Evolutionary conservation across 2,113 vertebrate genomes (phyloP), one percentile per base, ranked within the genome.

Genomic region (Myotis davidii): DNA sequence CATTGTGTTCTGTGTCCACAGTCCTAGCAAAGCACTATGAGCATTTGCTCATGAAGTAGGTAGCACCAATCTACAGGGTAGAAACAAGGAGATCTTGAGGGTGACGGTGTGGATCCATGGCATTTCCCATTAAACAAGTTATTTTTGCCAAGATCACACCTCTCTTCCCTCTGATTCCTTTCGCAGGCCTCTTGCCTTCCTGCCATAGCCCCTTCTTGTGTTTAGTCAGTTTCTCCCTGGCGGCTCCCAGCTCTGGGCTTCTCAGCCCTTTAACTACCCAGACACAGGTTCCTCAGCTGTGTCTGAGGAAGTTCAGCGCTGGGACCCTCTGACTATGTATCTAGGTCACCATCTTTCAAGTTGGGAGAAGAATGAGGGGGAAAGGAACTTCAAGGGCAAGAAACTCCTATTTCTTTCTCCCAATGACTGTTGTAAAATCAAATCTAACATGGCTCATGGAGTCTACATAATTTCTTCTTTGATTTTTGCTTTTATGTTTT

Each of bases 301-400:
- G 74, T 70, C 90, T 96, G 88, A 93, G 95, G 83, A 94, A 96
- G 92, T 72, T 90, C 79, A 93, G 79, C 86, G 78, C 1, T 86
- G 83, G 18, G 94, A 81, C 95, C 84, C 95, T 85, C 67, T 88
- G 81, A 90, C 85, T 88, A 45, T 90, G 86, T 64, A 79, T 89
- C 29, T 42, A 86, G 86, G 92, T 94, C 79, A 82, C 54, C 29
- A 50, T 39, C 25, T 92, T 72, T 94, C 72, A 67, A 88, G 93
- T 2, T 54, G 86, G 79, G 70, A 95, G 37, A 93, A 96, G 83
- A 95, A 96, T 88, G 70, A 56, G 48, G 84, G 95, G 89, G 84
- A 90, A 85, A 94, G 92, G 81, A 90, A 85, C 70, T 81, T 70
- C 6, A 9, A 77, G 70, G 87, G 32, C 18, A 72, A 90, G 72